Evolutionary conservation across 1,140 invertebrate species (phyloP), one percentile per base, ranked within the genome.

Genomic region (Papilio aristodemus): DNA sequence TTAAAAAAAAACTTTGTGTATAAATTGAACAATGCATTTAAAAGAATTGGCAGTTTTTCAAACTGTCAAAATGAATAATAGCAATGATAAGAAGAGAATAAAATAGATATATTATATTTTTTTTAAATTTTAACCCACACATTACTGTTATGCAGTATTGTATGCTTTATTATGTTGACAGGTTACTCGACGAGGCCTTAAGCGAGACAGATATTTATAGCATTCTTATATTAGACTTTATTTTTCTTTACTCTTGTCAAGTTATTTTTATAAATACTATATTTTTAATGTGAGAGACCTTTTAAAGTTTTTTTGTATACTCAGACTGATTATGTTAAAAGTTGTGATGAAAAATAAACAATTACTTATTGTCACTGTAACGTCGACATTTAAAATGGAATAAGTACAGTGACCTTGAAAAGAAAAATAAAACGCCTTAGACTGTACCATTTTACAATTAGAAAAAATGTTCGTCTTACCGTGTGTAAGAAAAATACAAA

Each of bases 191-290:
- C 46, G 46, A 22, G 46, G 46, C 46, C 46, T 54, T 54, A 54
- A 54, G 43, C 17, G 19, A 25, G 22, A 17, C 5, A 25, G 17
- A 25, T 54, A 54, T 54, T 22, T 54, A 54, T 54, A 54, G 46
- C 46, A 54, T 25, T 54, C 46, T 54, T 22, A 54, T 54, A 54
- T 25, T 22, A 54, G 46, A 54, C 19, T 54, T 54, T 54, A 10
- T 54, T 25, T 19, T 54, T 22, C 17, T 54, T 54, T 25, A 25
- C 46, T 11, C 17, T 54, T 10, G 43, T 50, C 9, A 54, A 54
- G 19, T 22, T 22, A 10, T 19, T 17, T 10, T 46, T 32, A 32
- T 6, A 32, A 32, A 32, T 32, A 32, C 6, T 3, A 32, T 32
- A 32, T 32, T 3, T 32, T 32, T 6, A n/a, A n/a, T n/a, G n/a